Conservation (phyloP, 2,888 invertebrate genomes). For the Pemphredon lugubris region DNA sequence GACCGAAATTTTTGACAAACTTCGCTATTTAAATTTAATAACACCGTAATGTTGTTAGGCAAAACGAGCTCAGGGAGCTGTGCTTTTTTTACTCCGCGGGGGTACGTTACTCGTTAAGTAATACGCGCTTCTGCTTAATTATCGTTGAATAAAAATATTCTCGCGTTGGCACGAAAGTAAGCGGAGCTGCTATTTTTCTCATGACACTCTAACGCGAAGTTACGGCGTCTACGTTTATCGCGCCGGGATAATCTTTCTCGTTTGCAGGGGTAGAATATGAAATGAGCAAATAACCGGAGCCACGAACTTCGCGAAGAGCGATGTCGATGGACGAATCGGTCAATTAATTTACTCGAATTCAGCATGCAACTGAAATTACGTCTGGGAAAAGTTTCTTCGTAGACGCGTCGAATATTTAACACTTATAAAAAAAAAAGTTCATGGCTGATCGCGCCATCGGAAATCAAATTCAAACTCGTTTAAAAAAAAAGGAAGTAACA, state of each 20-base stretch:
- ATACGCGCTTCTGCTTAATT: conserved; percentile 5
- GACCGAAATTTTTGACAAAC: too few species aligned
- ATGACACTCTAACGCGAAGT: conserved; percentile 20
- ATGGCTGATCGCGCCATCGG: too few species aligned
- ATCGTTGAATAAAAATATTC: conserved; percentile 17
- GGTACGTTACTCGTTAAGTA: background rate
- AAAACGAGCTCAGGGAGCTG: too few species aligned
- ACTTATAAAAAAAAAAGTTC: too few species aligned
- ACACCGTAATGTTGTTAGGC: too few species aligned
- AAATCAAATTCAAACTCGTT: too few species aligned
- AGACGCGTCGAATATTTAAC: too few species aligned
- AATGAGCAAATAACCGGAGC: conserved; percentile 14
- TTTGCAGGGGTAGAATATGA: conserved; percentile 6
- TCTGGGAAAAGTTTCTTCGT: background rate
- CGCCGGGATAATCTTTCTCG: conserved; percentile 9
- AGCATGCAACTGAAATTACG: background rate
- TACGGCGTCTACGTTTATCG: conserved; percentile 12
- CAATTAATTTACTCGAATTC: background rate
- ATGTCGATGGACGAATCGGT: background rate
- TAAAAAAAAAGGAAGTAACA: too few species aligned
- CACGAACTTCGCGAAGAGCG: background rate
- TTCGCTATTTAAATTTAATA: too few species aligned
- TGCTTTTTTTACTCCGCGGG: too few species aligned
- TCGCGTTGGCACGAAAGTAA: conserved; percentile 2
- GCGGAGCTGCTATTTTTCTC: conserved; percentile 4